Conservation (phyloP, 2,113 vertebrate species). For the Azemiops feae region DNA sequence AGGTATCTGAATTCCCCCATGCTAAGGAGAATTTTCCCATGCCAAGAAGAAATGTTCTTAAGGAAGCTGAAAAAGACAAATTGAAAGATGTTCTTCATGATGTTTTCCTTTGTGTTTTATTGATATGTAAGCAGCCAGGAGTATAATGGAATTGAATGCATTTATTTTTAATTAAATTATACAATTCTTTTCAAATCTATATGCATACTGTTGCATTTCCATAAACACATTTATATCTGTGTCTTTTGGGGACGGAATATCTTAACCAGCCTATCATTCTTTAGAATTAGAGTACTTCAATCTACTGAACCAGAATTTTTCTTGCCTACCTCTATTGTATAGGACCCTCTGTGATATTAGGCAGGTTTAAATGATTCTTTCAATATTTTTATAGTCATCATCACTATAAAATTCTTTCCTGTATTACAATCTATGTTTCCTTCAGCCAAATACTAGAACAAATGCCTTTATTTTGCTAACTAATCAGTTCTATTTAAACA, state of each 20-base stretch:
- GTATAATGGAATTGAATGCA: not conserved
- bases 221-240: not conserved
- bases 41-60: not conserved
- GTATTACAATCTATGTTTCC: not conserved
- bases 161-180: not conserved
- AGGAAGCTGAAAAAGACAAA: not conserved
- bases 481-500: conserved; percentile 1
- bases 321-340: not conserved
- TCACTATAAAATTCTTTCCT: not conserved
- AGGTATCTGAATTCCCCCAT: not conserved
- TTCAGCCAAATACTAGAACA: not conserved
- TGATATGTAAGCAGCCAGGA: not conserved
- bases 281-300: not conserved
- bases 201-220: not conserved
- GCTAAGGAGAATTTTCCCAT: too few species aligned
- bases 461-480: not conserved
- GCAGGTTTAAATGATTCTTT: not conserved
- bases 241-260: not conserved
- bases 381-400: not conserved
- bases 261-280: not conserved
- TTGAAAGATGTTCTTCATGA: not conserved
- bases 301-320: not conserved
- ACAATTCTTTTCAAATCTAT: not conserved
- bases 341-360: not conserved
- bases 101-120: not conserved